Conservation (phyloP, 2,797 vertebrate species). For the Pipistrellus kuhlii region DNA sequence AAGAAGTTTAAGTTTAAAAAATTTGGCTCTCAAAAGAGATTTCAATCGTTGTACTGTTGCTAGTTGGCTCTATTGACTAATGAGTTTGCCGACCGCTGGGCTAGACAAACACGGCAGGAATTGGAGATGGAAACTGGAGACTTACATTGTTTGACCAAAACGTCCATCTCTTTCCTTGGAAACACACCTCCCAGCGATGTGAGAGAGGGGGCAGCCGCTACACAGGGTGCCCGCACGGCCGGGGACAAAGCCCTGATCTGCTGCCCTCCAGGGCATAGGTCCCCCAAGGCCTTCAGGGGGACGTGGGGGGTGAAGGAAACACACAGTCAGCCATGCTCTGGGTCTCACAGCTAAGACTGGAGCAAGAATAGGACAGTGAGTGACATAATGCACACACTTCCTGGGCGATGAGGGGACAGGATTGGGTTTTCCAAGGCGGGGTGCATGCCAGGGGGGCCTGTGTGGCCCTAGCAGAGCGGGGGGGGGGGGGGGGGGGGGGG, state of each 20-base stretch:
- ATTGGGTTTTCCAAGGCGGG: neutral
- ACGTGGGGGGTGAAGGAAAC: neutral
- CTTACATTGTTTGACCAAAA: neutral
- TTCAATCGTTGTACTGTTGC: too few species aligned
- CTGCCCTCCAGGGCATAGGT: fast-evolving
- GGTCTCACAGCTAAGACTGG: neutral
- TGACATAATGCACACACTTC: neutral
- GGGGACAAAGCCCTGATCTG: neutral
- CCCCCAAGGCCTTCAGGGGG: too few species aligned
- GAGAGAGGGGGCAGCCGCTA: neutral
- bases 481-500: too few species aligned
- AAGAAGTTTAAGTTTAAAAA: too few species aligned
- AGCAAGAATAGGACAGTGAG: neutral
- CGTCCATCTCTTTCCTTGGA: neutral
- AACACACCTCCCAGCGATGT: neutral
- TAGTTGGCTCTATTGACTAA: too few species aligned
- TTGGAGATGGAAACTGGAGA: neutral
- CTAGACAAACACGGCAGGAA: neutral
- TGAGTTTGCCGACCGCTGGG: neutral
- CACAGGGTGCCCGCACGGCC: too few species aligned
- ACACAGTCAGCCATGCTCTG: neutral
- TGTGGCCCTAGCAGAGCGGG: fast-evolving
- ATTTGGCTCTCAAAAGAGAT: too few species aligned
- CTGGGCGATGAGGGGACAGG: neutral
- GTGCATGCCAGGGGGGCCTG: neutral